phyloP scores from a whole-genome alignment of 2,888 invertebrate species.

The Malthinus flaveolus region DNA sequence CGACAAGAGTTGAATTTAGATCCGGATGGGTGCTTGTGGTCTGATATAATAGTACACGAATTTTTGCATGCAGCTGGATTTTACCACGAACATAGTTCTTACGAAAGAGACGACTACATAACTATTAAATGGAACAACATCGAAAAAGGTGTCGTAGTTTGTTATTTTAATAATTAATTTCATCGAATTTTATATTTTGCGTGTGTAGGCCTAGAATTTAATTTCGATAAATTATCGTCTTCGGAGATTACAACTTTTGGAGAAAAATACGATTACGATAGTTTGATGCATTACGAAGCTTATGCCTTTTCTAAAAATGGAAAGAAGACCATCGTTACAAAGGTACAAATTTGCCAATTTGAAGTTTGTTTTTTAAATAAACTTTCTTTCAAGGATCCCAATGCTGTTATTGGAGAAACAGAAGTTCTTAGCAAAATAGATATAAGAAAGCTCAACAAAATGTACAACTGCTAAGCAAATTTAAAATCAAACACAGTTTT shows the following conservation, averaged over 20 bases:
- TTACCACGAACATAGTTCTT: constrained; percentile 81
- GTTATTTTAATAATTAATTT: background rate
- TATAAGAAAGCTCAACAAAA: constrained; percentile 59
- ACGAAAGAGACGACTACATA: constrained; percentile 76
- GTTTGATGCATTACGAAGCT: constrained; percentile 4
- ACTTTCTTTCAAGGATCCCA: background rate
- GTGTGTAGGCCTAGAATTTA: background rate
- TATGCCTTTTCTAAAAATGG: constrained; percentile 8
- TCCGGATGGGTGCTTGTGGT: background rate
- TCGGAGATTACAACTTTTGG: background rate
- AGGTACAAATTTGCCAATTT: background rate
- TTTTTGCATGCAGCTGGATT: constrained; percentile 80
- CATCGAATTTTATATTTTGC: background rate
- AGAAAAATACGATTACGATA: background rate
- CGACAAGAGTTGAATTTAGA: background rate
- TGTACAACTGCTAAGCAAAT: constrained; percentile 56
- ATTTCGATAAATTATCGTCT: background rate
- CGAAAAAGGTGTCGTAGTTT: constrained; percentile 36
- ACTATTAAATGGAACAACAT: constrained; percentile 76
- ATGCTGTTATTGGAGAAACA: constrained; percentile 60
- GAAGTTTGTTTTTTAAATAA: background rate
- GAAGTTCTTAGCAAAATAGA: constrained; percentile 62
- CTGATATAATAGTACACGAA: constrained; percentile 67
- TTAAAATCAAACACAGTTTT: no score
- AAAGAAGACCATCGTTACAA: background rate